Evolutionary conservation across 2,888 invertebrate species (phyloP).

Genomic region (Lepidocyrtinus sp.): DNA sequence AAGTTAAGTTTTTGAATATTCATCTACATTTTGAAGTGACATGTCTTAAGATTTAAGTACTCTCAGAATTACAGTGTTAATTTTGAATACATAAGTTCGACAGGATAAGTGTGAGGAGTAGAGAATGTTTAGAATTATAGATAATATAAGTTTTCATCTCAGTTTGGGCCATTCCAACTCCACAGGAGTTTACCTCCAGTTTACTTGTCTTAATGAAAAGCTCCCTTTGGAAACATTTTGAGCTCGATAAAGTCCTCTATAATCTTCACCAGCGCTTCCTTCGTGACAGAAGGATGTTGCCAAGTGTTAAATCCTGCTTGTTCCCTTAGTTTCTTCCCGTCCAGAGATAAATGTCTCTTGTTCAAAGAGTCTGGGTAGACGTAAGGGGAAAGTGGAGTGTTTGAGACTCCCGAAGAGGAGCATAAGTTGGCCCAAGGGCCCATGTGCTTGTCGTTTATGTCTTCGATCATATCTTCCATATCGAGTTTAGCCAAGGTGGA

Average conservation of each 20-base stretch:
- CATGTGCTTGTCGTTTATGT: constrained; percentile 95
- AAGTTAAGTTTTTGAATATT: too few species aligned
- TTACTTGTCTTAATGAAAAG: constrained; percentile 23
- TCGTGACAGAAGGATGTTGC: constrained; percentile 78
- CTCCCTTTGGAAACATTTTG: constrained; percentile 84
- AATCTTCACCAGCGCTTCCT: constrained; percentile 79
- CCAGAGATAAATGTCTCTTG: constrained; percentile 85
- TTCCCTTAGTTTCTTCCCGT: constrained; percentile 78
- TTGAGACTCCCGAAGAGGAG: constrained; percentile 80
- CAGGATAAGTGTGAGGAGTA: too few species aligned
- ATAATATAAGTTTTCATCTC: too few species aligned
- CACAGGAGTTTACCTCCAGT: too few species aligned
- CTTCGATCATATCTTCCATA: constrained; percentile 85
- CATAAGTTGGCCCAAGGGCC: constrained; percentile 93
- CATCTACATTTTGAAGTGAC: too few species aligned
- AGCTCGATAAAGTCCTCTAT: constrained; percentile 86
- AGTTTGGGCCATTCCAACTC: too few species aligned
- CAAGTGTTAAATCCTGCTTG: constrained; percentile 76
- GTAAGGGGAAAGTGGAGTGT: constrained; percentile 91
- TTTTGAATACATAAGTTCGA: too few species aligned
- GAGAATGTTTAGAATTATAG: too few species aligned
- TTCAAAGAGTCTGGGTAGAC: constrained; percentile 87
- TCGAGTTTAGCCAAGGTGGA: constrained; percentile 87
- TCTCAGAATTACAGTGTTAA: too few species aligned
- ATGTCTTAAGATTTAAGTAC: too few species aligned